Evolutionary conservation across 92 coral and sea anemone genomes (phyloP).

Genomic region (Epizoanthus stellaris): DNA sequence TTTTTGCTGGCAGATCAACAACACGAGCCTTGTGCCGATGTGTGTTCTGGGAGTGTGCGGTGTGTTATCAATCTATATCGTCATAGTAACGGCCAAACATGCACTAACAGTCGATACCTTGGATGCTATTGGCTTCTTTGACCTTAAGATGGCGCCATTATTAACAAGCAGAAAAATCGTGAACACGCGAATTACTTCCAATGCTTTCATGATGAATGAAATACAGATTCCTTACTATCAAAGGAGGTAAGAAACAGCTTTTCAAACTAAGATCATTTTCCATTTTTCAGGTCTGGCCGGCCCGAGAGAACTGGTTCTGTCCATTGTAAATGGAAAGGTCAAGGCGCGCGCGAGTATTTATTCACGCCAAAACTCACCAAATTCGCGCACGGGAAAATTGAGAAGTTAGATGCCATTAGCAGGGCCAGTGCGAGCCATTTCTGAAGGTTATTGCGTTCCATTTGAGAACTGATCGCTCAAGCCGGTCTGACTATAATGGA

Average conservation of each 20-base stretch:
- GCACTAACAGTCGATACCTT: conserved; percentile 75
- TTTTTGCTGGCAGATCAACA: conserved; percentile 52
- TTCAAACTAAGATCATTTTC: background rate
- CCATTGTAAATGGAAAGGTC: too few relatives aligned
- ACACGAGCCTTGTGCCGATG: conserved; percentile 79
- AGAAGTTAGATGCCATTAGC: too few relatives aligned
- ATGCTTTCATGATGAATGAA: conserved; percentile 75
- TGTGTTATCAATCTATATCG: conserved; percentile 63
- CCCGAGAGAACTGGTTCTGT: too few relatives aligned
- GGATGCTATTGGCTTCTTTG: conserved; percentile 76
- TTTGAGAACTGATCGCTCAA: too few relatives aligned
- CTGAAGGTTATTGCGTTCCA: too few relatives aligned
- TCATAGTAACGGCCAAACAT: conserved; percentile 85
- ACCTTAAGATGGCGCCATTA: conserved; percentile 81
- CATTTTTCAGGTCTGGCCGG: too few relatives aligned
- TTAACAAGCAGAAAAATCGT: conserved; percentile 76
- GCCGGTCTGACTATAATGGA: too few relatives aligned
- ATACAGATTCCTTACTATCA: conserved; percentile 80
- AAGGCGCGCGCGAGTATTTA: too few relatives aligned
- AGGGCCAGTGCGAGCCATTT: too few relatives aligned
- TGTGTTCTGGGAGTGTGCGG: conserved; percentile 65
- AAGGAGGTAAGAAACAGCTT: conserved; percentile 60
- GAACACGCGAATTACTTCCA: conserved; percentile 81
- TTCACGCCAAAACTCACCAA: too few relatives aligned
- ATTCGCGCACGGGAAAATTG: too few relatives aligned